phyloP scores from a whole-genome alignment of 2,888 invertebrate genomes.

The Drosophila demipolita region DNA sequence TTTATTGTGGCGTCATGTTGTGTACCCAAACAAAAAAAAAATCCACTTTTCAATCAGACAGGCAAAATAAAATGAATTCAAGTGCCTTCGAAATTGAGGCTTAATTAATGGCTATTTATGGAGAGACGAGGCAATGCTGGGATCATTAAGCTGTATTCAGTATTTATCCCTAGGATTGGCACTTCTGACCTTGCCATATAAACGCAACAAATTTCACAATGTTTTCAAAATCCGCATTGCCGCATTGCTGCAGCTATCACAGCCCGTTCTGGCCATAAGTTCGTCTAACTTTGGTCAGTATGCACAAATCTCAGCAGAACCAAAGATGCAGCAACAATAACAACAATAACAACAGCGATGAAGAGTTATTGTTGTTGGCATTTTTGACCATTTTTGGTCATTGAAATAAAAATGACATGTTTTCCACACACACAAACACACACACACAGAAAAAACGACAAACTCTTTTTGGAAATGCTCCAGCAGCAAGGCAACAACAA shows the following conservation, averaged over 20 bases:
- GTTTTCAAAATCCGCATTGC: neutral
- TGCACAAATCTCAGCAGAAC: constrained; percentile 67
- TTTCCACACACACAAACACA: constrained; percentile 72
- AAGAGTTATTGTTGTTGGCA: constrained; percentile 59
- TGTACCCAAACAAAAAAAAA: constrained; percentile 4
- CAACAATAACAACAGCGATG: constrained; percentile 24
- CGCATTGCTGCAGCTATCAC: constrained; percentile 24
- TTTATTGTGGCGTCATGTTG: constrained; percentile 51
- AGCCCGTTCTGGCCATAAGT: constrained; percentile 25
- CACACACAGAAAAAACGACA: constrained; percentile 56
- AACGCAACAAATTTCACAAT: constrained; percentile 31
- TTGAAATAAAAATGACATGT: constrained; percentile 80
- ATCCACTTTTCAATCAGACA: constrained; percentile 8
- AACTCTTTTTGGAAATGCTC: constrained; percentile 73
- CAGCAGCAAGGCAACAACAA: constrained; percentile 21
- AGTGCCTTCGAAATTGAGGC: constrained; percentile 32
- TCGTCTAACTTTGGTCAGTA: constrained; percentile 62
- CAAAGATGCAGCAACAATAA: constrained; percentile 41
- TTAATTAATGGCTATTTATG: constrained; percentile 54
- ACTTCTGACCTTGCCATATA: constrained; percentile 55
- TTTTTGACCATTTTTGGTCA: constrained; percentile 78
- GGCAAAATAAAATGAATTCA: constrained; percentile 14
- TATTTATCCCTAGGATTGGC: constrained; percentile 49
- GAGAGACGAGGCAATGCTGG: constrained; percentile 8
- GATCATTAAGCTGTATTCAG: constrained; percentile 35